A percentile compares a stretch with the other conserved stretches of the same genome.
phyloP scores from a whole-genome alignment of 2,113 vertebrate species.

The Copsychus sechellarum region DNA sequence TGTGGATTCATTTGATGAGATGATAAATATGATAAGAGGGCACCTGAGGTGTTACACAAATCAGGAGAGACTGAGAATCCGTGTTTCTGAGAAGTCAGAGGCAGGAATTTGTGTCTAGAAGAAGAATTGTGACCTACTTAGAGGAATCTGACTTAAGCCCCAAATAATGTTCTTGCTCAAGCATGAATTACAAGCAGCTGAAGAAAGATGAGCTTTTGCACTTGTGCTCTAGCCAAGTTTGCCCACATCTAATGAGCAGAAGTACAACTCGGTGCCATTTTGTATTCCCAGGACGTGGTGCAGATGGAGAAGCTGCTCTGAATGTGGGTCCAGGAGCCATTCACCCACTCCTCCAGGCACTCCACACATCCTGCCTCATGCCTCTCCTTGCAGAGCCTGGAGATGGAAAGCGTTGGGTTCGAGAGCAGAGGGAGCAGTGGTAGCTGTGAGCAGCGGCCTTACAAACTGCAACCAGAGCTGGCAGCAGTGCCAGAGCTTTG shows the following conservation, averaged over 20 bases:
- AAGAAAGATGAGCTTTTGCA: conserved; percentile 58
- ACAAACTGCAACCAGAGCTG: background rate
- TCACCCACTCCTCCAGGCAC: background rate
- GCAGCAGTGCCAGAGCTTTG: background rate
- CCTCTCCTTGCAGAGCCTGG: background rate
- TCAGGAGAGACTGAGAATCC: background rate
- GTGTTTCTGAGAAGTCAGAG: conserved; percentile 26
- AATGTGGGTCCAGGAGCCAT: background rate
- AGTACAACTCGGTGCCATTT: background rate
- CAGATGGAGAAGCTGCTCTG: conserved; percentile 19
- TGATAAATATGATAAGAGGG: conserved; percentile 39
- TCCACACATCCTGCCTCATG: background rate
- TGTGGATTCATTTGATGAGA: conserved; percentile 28
- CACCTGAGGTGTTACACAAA: conserved; percentile 47
- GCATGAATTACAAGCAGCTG: conserved; percentile 65
- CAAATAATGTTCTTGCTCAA: conserved; percentile 66
- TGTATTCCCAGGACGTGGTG: background rate
- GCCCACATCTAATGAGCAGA: conserved; percentile 52
- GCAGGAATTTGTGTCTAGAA: conserved; percentile 37
- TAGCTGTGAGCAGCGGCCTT: background rate
- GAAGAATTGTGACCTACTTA: conserved; percentile 58
- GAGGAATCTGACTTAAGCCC: conserved; percentile 56
- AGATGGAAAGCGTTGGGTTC: background rate
- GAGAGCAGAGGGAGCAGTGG: background rate
- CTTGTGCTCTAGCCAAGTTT: conserved; percentile 48